Evolutionary conservation across 2,797 vertebrate genomes (phyloP).

Genomic region (Acanthiza pusilla): DNA sequence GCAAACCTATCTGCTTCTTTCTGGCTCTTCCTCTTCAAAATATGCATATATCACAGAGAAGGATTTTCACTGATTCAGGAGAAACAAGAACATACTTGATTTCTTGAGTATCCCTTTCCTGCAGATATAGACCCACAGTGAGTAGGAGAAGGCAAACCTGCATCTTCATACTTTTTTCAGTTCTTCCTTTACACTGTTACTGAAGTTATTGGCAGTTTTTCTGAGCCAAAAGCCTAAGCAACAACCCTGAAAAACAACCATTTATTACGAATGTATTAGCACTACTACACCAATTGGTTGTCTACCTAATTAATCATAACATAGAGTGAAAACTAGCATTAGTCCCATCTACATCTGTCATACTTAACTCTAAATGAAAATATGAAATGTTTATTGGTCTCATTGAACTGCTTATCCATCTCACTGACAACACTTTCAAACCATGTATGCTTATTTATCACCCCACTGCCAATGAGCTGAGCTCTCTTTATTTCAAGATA

Average conservation of each 20-base stretch:
- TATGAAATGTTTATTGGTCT: not conserved
- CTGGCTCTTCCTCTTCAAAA: not conserved
- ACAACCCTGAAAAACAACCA: not conserved
- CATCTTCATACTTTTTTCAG: not conserved
- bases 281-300: not conserved
- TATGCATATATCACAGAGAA: not conserved
- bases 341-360: not conserved
- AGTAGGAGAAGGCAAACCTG: not conserved
- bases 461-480: not conserved
- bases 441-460: not conserved
- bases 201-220: not conserved
- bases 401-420: not conserved
- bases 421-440: not conserved
- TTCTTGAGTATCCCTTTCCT: not conserved
- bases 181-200: not conserved
- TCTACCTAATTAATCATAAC: not conserved
- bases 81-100: not conserved
- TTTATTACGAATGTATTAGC: not conserved
- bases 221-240: not conserved
- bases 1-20: not conserved
- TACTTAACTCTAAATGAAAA: not conserved
- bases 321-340: not conserved
- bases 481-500: not conserved
- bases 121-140: not conserved
- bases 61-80: not conserved